These are phyloP conservation scores for Emmelina monodactyla DNA, from an alignment of 2,888 invertebrate species.

Conservation along the genomic window DNA sequence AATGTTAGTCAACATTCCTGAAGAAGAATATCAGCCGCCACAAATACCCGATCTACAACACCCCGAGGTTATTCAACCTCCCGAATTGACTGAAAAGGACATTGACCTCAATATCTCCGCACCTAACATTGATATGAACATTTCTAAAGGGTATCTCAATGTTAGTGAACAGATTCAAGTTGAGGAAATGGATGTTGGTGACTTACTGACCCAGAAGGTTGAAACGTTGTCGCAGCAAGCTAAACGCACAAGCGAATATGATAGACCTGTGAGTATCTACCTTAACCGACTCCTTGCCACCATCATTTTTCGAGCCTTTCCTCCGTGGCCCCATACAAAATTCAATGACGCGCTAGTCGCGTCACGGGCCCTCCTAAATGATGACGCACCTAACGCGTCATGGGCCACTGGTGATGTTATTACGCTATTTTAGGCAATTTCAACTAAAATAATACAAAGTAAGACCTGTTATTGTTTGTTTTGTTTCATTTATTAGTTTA, in stretches of 20 bases:
- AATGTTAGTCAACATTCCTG: background rate
- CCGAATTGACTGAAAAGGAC: background rate
- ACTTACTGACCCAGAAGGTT: constrained; percentile 37
- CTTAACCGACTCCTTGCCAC: no score
- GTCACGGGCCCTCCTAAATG: no score
- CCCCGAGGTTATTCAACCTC: background rate
- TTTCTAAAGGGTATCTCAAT: constrained; percentile 14
- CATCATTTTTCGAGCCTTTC: no score
- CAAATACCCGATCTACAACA: background rate
- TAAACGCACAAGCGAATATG: constrained; percentile 20
- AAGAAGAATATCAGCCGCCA: background rate
- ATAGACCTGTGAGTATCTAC: no score
- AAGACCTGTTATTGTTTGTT: no score
- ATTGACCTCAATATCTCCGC: background rate
- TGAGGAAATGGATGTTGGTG: constrained; percentile 24
- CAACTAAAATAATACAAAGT: no score
- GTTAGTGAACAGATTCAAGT: constrained; percentile 14
- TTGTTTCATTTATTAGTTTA: no score
- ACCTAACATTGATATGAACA: constrained; percentile 6
- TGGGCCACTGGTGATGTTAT: no score
- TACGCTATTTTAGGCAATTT: no score
- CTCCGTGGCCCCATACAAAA: no score
- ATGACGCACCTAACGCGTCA: no score
- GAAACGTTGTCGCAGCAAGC: constrained; percentile 21
- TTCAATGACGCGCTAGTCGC: no score